These are phyloP conservation scores for Cartodere bifasciata DNA, from an alignment of 2,888 invertebrate species.

Conservation along the genomic window DNA sequence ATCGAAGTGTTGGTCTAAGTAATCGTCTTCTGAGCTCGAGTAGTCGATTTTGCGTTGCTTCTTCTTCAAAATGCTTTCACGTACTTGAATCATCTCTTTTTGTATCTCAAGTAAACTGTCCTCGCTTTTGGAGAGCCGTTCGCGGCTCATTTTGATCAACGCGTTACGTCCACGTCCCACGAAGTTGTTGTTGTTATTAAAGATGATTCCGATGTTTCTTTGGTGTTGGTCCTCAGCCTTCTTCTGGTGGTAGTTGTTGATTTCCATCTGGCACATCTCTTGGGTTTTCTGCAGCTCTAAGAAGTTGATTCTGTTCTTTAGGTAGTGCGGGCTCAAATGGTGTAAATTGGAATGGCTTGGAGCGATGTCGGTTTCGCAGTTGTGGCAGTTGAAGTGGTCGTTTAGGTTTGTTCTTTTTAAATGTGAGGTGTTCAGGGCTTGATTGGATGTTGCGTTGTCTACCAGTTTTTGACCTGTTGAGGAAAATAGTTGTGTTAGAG, in stretches of 20 bases:
- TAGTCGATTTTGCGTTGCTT: constrained; percentile 13
- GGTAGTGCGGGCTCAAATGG: constrained; percentile 24
- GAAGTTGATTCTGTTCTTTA: constrained; percentile 24
- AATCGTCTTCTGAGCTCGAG: constrained; percentile 27
- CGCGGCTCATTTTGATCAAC: constrained; percentile 22
- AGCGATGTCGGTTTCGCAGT: constrained; percentile 23
- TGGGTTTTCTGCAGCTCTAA: constrained; percentile 19
- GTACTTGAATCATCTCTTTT: constrained; percentile 14
- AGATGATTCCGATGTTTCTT: constrained; percentile 18
- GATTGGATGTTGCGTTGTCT: constrained; percentile 22
- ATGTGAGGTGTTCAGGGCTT: constrained; percentile 28
- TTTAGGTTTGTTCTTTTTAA: constrained; percentile 20
- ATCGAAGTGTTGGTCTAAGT: constrained; percentile 30
- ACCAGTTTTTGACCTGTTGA: no score
- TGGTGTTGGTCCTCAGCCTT: constrained; percentile 11
- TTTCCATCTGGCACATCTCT: constrained; percentile 21
- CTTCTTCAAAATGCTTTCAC: constrained; percentile 12
- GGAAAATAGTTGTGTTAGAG: no score
- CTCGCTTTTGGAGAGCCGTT: constrained; percentile 30
- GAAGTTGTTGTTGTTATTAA: constrained; percentile 23
- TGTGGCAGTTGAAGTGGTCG: constrained; percentile 18
- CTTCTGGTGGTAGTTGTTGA: constrained; percentile 20
- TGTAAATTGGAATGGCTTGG: constrained; percentile 27
- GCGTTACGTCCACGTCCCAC: no score
- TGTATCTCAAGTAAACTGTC: constrained; percentile 28